Base-by-base conservation (phyloP, 2,113 vertebrate genomes). In the Lanius collurio region DNA sequence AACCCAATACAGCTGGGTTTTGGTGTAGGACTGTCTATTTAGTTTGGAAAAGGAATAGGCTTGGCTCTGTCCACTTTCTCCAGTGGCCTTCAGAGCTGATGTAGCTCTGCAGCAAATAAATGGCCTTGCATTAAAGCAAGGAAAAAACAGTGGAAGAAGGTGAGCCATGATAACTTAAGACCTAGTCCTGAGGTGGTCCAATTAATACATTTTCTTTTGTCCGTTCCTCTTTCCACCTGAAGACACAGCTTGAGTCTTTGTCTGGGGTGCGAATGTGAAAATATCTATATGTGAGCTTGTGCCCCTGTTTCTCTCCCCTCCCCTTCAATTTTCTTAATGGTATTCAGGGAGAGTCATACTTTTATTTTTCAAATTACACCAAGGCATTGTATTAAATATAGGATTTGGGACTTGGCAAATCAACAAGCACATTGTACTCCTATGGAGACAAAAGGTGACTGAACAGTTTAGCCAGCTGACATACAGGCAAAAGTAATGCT, bases 361-460 rank as follows among this genome's bases (percentile, higher is more conserved):
- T 92, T 85, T 91, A 65, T 94, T 95, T 96, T 95, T 85, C 74
- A 91, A 50, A 79, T 68, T 50, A 73, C 78, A 93, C 81, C 70
- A 83, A 91, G 81, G 52, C 53, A 85, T 91, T 93, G 53, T 94
- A 94, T 95, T 95, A 89, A 95, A 93, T 64, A 65, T 63, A 93
- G 70, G 89, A 94, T 91, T 96, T 93, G 52, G 63, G 81, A 85
- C 50, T 73, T 87, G 84, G 77, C 56, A 79, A 94, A 95, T 89
- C 89, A 95, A 89, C 89, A 84, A 82, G 39, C 57, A 35, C 57
- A 76, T 84, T 95, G 69, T 89, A 67, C 46, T 94, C 80, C 83
- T 65, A 16, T 30, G 89, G 89, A 97, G 84, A 95, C 87, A 95
- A 95, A 95, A 86, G 82, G 91, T 94, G 82, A 95, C 81, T 90